Conservation (phyloP, 2,797 vertebrate genomes). For the Harpagifer antarcticus region DNA sequence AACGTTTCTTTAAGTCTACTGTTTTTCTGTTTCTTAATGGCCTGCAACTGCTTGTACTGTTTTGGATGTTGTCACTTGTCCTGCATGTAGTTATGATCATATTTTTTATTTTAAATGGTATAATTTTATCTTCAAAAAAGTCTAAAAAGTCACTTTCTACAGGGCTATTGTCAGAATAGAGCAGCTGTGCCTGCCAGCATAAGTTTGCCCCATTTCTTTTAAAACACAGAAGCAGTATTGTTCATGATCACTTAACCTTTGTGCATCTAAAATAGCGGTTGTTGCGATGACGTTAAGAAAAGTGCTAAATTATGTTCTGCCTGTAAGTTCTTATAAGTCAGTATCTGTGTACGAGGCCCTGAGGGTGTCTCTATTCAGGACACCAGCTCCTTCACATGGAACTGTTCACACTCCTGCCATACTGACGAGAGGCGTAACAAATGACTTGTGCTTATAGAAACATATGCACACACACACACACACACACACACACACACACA, state of each 20-base stretch:
- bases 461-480: slow-evolving; percentile 10
- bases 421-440: slow-evolving; percentile 81
- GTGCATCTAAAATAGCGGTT: neutral
- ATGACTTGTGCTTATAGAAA: slow-evolving; percentile 38
- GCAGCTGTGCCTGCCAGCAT: neutral
- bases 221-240: neutral
- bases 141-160: neutral
- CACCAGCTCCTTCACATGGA: slow-evolving; percentile 72
- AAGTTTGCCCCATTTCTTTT: neutral
- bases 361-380: slow-evolving; percentile 32
- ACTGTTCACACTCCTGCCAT: slow-evolving; percentile 65
- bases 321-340: slow-evolving; percentile 31
- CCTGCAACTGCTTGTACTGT: too few species aligned
- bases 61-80: too few species aligned
- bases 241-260: slow-evolving; percentile 8
- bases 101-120: too few species aligned
- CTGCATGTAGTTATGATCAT: too few species aligned
- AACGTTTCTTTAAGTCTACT: too few species aligned
- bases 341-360: slow-evolving; percentile 27
- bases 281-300: neutral
- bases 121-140: too few species aligned
- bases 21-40: too few species aligned
- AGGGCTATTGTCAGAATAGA: neutral
- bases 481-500: too few species aligned
- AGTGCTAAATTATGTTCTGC: neutral